Conservation (phyloP, 2,113 vertebrate species). For the Acrocephalus kingi region DNA sequence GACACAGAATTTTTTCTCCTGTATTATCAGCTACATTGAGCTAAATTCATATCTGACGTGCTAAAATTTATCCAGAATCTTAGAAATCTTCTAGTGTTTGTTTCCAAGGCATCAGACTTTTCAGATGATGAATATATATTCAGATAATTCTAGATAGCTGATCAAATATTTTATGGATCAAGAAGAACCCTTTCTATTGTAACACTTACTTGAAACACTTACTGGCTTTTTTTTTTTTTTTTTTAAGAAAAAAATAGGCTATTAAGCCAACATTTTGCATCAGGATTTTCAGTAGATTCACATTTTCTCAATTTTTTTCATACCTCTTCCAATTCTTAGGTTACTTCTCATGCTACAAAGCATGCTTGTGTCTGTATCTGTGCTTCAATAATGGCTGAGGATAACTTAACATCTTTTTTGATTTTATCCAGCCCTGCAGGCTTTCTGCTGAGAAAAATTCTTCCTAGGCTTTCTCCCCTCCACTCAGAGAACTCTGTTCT, state of each 20-base stretch:
- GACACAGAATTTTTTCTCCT: not conserved
- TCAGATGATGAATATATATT: not conserved
- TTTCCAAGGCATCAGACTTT: not conserved
- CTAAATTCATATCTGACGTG: not conserved
- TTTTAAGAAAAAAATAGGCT: not conserved
- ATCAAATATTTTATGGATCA: not conserved
- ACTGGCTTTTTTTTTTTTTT: not conserved
- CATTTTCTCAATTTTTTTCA: not conserved
- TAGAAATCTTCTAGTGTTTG: not conserved
- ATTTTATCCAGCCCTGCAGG: not conserved
- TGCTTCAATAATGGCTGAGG: not conserved
- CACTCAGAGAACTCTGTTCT: not conserved
- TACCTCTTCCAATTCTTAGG: not conserved
- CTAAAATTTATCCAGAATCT: not conserved
- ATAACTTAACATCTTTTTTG: not conserved
- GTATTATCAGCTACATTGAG: not conserved
- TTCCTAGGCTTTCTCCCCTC: not conserved
- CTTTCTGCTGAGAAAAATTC: not conserved
- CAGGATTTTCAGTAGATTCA: not conserved
- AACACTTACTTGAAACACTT: not conserved
- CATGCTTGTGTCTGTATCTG: not conserved
- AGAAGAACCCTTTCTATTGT: not conserved
- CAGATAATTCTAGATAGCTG: not conserved
- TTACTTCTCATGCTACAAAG: not conserved
- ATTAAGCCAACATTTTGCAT: not conserved